These are phyloP conservation scores for Loris lydekkerianus DNA, from an alignment of 2,797 vertebrate species.

Conservation along the genomic window DNA sequence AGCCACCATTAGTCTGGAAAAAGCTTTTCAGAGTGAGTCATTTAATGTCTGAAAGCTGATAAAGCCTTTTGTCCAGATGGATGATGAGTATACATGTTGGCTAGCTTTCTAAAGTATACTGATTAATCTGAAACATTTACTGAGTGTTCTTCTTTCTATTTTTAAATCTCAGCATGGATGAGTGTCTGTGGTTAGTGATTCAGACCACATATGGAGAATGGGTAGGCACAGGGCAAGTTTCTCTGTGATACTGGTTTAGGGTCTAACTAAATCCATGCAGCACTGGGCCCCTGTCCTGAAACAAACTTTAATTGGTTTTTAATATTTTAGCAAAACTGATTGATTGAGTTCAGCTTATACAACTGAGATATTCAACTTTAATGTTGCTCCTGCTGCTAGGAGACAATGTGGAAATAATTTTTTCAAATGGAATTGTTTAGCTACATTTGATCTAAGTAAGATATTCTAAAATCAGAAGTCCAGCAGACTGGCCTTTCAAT, in stretches of 20 bases:
- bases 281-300: not conserved
- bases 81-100: conserved; percentile 58
- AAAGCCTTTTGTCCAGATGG: conserved; percentile 69
- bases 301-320: not conserved
- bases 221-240: not conserved
- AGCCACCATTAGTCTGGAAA: conserved; percentile 67
- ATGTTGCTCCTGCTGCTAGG: not conserved
- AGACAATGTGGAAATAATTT: not conserved
- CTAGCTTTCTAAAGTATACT: conserved; percentile 60
- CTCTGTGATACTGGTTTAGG: not conserved
- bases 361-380: not conserved
- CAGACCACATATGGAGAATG: not conserved
- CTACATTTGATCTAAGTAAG: not conserved
- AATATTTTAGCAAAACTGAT: not conserved
- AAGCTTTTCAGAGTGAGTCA: conserved; percentile 76
- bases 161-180: conserved; percentile 55
- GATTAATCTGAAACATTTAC: conserved; percentile 64
- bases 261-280: not conserved
- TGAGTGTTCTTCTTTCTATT: conserved; percentile 60
- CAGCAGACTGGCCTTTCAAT: not conserved
- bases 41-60: conserved; percentile 76
- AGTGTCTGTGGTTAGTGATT: not conserved
- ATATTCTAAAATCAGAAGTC: not conserved
- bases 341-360: not conserved
- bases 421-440: not conserved